Evolutionary conservation across 2,888 invertebrate genomes (phyloP), one percentile per base, ranked within the genome.

Genomic region (Lithophane leautieri): DNA sequence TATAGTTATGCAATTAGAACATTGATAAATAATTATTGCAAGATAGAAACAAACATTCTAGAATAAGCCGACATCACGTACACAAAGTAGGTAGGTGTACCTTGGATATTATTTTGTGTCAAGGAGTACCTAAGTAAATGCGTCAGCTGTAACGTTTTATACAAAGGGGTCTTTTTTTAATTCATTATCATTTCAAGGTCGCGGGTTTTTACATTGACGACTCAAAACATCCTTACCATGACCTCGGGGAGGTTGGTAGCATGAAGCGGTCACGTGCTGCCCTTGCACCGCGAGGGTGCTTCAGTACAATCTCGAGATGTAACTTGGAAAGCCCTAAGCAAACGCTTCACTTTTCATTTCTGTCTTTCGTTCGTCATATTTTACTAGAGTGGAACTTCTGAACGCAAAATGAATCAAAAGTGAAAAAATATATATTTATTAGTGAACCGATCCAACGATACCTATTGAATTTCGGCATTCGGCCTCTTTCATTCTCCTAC

Each of bases 1-100:
- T 81, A 81, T 78, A 73, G 86, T 92, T 92, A 91, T 92, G 91
- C 89, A 92, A 92, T 86, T 88, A 86, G 88, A 83, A 74, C 88
- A 84, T 71, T 78, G 83, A 86, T 87, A 84, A 83, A 62, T 70
- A 28, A 81, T 63, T 71, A 79, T 70, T 81, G 70, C 69, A 66
- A 69, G 68, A 70, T 78, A 65, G 68, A 81, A 65, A 76, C 66
- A 76, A 71, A 73, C 22, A 76, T 78, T 87, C 88, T 83, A 88
- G 85, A 88, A 87, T 78, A 75, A 78, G 65, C 68, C 11, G 40
- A 40, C 16, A 79, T 70, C 76, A 87, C 76, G 77, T 79, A 79
- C 28, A 19, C 34, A 40, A 3, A 62, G 28, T 47, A 62, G 19
- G 34, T 42, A 44, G 28, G 34, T 50, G 50, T 54, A 52, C 11